These are phyloP conservation scores for Falco rusticolus DNA, from an alignment of 2,797 vertebrate species.

Conservation along the genomic window DNA sequence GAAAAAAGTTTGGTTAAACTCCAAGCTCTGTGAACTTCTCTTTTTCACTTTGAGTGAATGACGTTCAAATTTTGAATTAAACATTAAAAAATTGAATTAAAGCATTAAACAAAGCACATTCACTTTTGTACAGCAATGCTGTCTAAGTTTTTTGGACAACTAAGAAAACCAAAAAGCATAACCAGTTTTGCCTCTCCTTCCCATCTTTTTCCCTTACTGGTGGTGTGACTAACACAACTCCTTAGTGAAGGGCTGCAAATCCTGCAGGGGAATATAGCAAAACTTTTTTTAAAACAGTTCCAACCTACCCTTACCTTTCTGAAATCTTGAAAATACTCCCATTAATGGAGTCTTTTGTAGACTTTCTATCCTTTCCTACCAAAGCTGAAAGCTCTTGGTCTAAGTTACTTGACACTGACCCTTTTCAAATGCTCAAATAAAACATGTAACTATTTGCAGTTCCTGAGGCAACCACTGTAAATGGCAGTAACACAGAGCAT, in stretches of 20 bases:
- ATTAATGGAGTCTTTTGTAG: background rate
- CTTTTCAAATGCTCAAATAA: conserved; percentile 54
- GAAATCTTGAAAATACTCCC: background rate
- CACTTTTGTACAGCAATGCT: background rate
- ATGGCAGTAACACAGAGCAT: conserved; percentile 56
- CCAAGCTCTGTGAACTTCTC: background rate
- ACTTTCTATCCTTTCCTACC: background rate
- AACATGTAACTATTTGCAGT: conserved; percentile 61
- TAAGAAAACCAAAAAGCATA: background rate
- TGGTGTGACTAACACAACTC: background rate
- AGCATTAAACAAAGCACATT: background rate
- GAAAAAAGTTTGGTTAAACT: background rate
- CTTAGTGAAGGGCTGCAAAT: background rate
- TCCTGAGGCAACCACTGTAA: conserved; percentile 68
- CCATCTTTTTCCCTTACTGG: background rate
- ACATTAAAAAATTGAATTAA: too few species aligned
- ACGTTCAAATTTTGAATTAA: background rate
- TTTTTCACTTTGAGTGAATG: background rate
- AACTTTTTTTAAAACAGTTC: background rate
- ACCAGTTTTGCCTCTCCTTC: background rate
- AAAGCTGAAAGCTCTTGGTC: conserved; percentile 16
- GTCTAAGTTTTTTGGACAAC: background rate
- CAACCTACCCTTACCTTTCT: background rate
- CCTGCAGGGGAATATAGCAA: background rate
- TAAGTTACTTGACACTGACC: conserved; percentile 29